A percentile compares a stretch with the other conserved stretches of the same genome.
These are phyloP conservation scores for Apoderus coryli DNA, from an alignment of 2,888 invertebrate genomes.

Conservation along the genomic window DNA sequence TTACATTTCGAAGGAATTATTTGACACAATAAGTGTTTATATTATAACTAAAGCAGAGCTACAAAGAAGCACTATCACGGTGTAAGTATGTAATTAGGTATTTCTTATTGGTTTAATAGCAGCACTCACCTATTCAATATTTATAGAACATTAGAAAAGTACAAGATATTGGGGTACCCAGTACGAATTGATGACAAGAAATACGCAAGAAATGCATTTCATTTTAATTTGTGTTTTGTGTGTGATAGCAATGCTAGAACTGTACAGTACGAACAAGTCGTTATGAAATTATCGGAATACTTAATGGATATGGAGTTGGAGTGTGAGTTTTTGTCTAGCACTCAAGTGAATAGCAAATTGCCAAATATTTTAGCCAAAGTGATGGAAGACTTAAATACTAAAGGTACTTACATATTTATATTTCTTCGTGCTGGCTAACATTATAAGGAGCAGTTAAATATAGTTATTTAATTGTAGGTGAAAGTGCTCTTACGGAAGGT, in stretches of 20 bases:
- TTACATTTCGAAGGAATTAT: slow-evolving; percentile 81
- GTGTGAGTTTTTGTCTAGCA: slow-evolving; percentile 64
- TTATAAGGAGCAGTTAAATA: too few species aligned
- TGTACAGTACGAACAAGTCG: slow-evolving; percentile 85
- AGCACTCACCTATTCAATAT: slow-evolving; percentile 1
- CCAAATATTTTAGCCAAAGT: slow-evolving; percentile 66
- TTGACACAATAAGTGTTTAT: slow-evolving; percentile 86
- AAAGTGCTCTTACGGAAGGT: slow-evolving; percentile 47
- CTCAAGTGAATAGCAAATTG: slow-evolving; percentile 47
- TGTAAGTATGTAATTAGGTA: slow-evolving; percentile 43
- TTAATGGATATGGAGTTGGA: slow-evolving; percentile 81
- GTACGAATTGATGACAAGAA: slow-evolving; percentile 77
- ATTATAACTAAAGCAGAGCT: slow-evolving; percentile 91
- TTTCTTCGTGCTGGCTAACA: too few species aligned
- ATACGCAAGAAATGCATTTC: slow-evolving; percentile 86
- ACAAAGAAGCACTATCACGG: slow-evolving; percentile 78
- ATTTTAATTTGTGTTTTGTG: slow-evolving; percentile 91
- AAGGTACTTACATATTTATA: slow-evolving; percentile 26
- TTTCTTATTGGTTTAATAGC: background rate
- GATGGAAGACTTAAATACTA: slow-evolving; percentile 65
- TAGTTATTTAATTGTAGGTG: too few species aligned
- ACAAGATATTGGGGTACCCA: slow-evolving; percentile 87
- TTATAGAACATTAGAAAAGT: slow-evolving; percentile 52
- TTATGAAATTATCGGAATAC: slow-evolving; percentile 87
- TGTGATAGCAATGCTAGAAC: slow-evolving; percentile 82